Base-by-base conservation (phyloP, 2,888 invertebrate genomes). In the Oxyscelio sp. region DNA sequence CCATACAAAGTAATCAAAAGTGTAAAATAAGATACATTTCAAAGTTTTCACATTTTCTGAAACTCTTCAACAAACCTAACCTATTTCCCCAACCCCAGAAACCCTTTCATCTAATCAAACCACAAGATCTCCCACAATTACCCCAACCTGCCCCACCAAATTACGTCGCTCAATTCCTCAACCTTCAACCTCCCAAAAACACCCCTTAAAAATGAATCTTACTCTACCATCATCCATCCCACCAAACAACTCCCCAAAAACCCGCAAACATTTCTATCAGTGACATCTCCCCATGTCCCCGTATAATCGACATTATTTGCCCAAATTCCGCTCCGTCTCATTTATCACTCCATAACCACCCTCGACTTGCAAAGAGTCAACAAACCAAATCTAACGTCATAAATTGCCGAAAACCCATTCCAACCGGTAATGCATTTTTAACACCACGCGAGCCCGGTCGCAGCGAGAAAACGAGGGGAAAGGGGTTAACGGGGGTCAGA, bases 271-370 rank as follows among this genome's bases (percentile, higher is more conserved):
- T 34, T 65, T 79, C 19, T 40, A 71, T 56, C 71, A 50, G 65
- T 65, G 43, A 65, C 65, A 65, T 71, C 71, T 59, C 17, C 45
- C 45, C n/a, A n/a, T n/a, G n/a, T n/a, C n/a, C n/a, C n/a, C n/a
- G n/a, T n/a, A n/a, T 66, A 73, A 73, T 80, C 73, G 80, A 80
- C 73, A 73, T 80, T 59, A 75, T 75, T 79, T 63, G 56, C 58
- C 58, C 71, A 40, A 68, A 65, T 63, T 71, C 52, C 43, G 59
- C 66, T 66, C 43, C 65, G 65, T 73, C 71, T 73, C 80, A 43
- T 80, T 80, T 73, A 80, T 66, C 80, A 73, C 80, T 31, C 56
- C 52, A 71, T 66, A 80, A 80, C 65, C 58, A 56, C 58, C 65
- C 58, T 70, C 61, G 59, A 66, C 58, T 61, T 65, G 56, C 45